phyloP scores from a whole-genome alignment of 2,888 invertebrate species.

The Cheilosia pagana region DNA sequence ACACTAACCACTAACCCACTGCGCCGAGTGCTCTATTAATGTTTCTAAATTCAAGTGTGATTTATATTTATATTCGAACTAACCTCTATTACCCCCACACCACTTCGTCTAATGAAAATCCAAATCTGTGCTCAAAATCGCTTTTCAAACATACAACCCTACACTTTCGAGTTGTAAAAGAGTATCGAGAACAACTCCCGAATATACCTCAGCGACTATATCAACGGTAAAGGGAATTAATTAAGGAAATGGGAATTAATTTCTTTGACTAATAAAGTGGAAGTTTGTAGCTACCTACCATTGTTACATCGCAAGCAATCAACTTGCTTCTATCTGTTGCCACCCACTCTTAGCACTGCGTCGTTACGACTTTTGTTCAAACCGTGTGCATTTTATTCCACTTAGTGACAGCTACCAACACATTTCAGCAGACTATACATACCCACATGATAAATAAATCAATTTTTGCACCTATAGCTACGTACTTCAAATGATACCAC shows the following conservation, averaged over 20 bases:
- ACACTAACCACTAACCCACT: too few species aligned
- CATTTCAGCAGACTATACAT: conserved; percentile 11
- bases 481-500: conserved; percentile 20
- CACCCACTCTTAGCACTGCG: background rate
- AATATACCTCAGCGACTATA: background rate
- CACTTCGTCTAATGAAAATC: too few species aligned
- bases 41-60: too few species aligned
- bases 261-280: conserved; percentile 7
- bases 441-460: conserved; percentile 44
- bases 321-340: too few species aligned
- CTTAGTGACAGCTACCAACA: background rate
- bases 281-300: background rate
- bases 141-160: too few species aligned
- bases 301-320: too few species aligned
- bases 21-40: too few species aligned
- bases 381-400: background rate
- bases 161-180: too few species aligned
- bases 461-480: conserved; percentile 34
- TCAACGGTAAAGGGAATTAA: conserved; percentile 6
- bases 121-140: too few species aligned
- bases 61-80: too few species aligned
- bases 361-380: background rate
- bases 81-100: too few species aligned
- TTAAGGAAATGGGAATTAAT: conserved; percentile 30
- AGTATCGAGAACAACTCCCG: too few species aligned